Conservation (phyloP, 2,113 vertebrate genomes). For the Semnornis frantzii region DNA sequence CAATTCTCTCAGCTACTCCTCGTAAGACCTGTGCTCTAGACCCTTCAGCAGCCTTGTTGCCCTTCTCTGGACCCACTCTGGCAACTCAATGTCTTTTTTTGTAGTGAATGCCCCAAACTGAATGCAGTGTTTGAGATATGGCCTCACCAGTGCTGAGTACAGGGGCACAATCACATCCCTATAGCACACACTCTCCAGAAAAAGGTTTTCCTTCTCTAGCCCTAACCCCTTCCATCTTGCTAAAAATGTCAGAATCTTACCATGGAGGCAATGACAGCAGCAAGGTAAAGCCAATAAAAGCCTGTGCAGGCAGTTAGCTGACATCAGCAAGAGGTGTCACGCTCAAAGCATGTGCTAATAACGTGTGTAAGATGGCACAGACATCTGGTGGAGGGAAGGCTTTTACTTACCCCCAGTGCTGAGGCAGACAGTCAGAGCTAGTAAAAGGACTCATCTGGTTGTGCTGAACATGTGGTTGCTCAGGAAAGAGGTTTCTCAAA, state of each 20-base stretch:
- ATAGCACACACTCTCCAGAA: neutral
- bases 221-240: no score
- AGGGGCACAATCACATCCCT: no score
- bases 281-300: neutral
- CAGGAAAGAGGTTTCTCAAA: slow-evolving; percentile 54
- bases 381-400: neutral
- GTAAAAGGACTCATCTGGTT: slow-evolving; percentile 32
- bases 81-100: no score
- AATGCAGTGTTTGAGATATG: no score
- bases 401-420: neutral
- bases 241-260: neutral
- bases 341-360: neutral
- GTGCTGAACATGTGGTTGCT: slow-evolving; percentile 47
- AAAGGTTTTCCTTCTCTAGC: neutral
- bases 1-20: no score
- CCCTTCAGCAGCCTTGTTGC: no score
- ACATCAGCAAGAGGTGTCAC: neutral
- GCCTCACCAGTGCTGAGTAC: no score
- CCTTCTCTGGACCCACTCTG: no score
- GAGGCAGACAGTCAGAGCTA: slow-evolving; percentile 25
- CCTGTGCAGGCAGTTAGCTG: neutral
- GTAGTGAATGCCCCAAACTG: no score
- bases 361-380: neutral
- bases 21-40: no score
- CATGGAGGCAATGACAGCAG: neutral